A percentile compares a stretch with the other conserved stretches of the same genome.
Conservation (phyloP, 2,888 invertebrate genomes). For the Anticlea derivata region DNA sequence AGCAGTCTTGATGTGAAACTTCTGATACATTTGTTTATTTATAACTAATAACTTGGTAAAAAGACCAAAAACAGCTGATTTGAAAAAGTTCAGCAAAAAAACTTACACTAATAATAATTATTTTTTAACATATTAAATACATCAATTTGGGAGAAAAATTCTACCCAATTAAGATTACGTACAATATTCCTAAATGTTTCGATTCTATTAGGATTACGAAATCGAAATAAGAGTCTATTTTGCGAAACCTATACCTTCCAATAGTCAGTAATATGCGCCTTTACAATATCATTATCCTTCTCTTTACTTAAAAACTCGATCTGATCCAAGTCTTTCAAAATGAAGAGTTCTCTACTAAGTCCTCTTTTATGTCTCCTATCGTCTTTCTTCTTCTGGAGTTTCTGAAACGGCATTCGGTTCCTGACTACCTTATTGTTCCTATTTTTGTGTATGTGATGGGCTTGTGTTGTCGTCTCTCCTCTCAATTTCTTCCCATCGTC, state of each 20-base stretch:
- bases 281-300: conserved; percentile 54
- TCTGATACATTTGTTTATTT: too few species aligned
- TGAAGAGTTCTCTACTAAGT: conserved; percentile 49
- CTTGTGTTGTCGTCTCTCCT: conserved; percentile 49
- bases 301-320: conserved; percentile 57
- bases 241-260: conserved; percentile 46
- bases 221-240: too few species aligned
- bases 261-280: conserved; percentile 59
- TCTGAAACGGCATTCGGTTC: conserved; percentile 65
- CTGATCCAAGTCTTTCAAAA: conserved; percentile 68
- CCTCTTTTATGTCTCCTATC: conserved; percentile 52
- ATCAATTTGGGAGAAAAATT: too few species aligned
- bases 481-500: conserved; percentile 41
- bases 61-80: too few species aligned
- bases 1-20: too few species aligned
- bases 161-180: too few species aligned
- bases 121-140: too few species aligned
- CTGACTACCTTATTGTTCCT: conserved; percentile 49
- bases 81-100: too few species aligned
- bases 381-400: conserved; percentile 49
- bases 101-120: too few species aligned
- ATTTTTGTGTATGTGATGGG: conserved; percentile 48
- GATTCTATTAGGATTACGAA: too few species aligned
- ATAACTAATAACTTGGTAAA: too few species aligned
- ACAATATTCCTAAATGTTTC: too few species aligned